phyloP scores from a whole-genome alignment of 1,140 invertebrate species.

The Lithobius niger region DNA sequence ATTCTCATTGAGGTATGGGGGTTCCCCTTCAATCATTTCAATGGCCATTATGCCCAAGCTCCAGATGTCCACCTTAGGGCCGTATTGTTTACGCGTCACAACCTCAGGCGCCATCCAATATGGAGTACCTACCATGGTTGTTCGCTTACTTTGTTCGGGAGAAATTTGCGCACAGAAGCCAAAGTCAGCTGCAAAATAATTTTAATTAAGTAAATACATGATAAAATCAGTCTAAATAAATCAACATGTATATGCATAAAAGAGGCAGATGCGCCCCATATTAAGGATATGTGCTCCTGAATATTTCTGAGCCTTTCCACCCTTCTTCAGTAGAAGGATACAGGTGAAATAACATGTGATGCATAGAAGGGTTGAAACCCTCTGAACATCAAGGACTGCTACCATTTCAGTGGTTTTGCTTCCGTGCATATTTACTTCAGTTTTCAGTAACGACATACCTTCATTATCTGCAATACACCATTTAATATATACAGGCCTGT shows the following conservation, averaged over 20 bases:
- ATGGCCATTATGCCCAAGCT: slow-evolving; percentile 55
- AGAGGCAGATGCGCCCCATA: no score
- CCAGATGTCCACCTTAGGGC: slow-evolving; percentile 57
- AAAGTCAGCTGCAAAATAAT: slow-evolving; percentile 91
- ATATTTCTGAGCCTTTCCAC: no score
- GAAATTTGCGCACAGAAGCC: slow-evolving; percentile 99
- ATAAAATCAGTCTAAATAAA: not conserved
- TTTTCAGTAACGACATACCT: no score
- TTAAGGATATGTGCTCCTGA: no score
- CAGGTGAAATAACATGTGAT: no score
- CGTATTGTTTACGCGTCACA: slow-evolving; percentile 50
- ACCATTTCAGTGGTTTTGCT: no score
- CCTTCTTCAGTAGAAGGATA: no score
- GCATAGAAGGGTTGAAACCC: no score
- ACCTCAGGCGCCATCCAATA: slow-evolving; percentile 98
- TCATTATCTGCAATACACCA: no score
- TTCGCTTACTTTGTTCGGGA: slow-evolving; percentile 94
- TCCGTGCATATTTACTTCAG: no score
- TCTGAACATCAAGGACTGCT: no score
- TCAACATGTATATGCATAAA: slow-evolving; percentile 5
- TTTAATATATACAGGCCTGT: no score
- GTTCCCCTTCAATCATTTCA: slow-evolving; percentile 61
- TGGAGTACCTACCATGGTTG: slow-evolving; percentile 99
- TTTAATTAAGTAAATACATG: slow-evolving; percentile 10
- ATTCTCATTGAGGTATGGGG: slow-evolving; percentile 56